A percentile compares a stretch with the other conserved stretches of the same genome.
phyloP scores from a whole-genome alignment of 2,888 invertebrate genomes.

The Sphaerophoria rueppellii region DNA sequence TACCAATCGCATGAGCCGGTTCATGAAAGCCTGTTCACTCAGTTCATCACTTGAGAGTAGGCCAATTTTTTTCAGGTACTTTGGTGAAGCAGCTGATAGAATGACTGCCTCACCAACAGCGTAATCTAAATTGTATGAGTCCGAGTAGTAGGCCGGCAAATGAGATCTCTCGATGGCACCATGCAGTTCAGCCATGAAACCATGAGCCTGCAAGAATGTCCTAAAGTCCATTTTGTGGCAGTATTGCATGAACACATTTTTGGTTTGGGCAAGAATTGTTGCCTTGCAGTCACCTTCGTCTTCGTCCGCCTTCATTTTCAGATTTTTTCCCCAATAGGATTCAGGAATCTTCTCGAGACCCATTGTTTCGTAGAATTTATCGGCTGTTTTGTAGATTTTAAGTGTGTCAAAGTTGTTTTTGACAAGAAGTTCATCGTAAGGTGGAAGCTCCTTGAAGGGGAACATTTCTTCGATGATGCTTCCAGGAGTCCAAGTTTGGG shows the following conservation, averaged over 20 bases:
- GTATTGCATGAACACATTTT: conserved; percentile 45
- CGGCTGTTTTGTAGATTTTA: conserved; percentile 14
- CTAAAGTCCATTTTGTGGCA: conserved; percentile 64
- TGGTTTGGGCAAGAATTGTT: background rate
- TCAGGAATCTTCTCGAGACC: conserved; percentile 24
- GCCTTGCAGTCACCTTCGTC: conserved; percentile 45
- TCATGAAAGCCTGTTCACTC: conserved; percentile 31
- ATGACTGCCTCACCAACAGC: conserved; percentile 61
- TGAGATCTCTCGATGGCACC: conserved; percentile 45
- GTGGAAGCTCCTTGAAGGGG: background rate
- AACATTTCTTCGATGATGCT: conserved; percentile 2
- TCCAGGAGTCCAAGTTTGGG: conserved; percentile 40
- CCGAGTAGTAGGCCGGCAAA: conserved; percentile 54
- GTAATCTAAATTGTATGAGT: conserved; percentile 42
- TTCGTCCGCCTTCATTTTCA: background rate
- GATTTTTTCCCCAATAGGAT: conserved; percentile 4
- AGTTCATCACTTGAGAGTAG: background rate
- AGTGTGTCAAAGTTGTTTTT: background rate
- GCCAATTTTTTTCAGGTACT: conserved; percentile 42
- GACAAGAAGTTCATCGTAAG: background rate
- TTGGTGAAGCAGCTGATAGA: conserved; percentile 55
- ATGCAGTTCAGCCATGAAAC: conserved; percentile 54
- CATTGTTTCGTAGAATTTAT: conserved; percentile 46
- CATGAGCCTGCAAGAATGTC: conserved; percentile 68
- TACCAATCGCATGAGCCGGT: conserved; percentile 57